Evolutionary conservation across 2,113 vertebrate genomes (phyloP).

Genomic region (Percina caprodes): DNA sequence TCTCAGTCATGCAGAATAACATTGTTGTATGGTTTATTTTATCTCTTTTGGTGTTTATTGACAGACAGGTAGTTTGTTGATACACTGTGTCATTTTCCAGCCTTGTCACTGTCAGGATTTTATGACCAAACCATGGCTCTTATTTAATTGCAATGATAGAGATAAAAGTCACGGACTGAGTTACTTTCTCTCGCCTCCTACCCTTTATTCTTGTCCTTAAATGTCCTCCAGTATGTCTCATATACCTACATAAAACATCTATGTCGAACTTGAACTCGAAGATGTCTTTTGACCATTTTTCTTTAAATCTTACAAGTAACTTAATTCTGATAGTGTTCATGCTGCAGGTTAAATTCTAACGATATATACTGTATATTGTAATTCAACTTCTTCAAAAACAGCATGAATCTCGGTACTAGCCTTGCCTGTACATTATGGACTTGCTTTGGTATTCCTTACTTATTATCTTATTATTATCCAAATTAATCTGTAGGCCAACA

Average conservation of each 20-base stretch:
- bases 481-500: too few relatives aligned
- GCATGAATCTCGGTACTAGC: too few relatives aligned
- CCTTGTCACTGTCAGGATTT: not conserved
- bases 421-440: too few relatives aligned
- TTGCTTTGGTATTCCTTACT: too few relatives aligned
- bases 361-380: too few relatives aligned
- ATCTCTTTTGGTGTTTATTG: conserved; percentile 3
- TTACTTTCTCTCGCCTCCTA: too few relatives aligned
- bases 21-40: not conserved
- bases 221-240: not conserved
- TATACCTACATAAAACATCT: not conserved
- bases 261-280: not conserved
- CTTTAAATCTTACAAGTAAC: too few relatives aligned
- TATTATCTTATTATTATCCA: too few relatives aligned
- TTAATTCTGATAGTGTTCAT: too few relatives aligned
- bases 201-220: not conserved
- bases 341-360: too few relatives aligned
- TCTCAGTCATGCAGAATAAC: not conserved
- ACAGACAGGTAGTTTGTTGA: not conserved
- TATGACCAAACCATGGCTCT: not conserved
- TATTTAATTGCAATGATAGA: not conserved
- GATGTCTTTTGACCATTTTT: too few relatives aligned
- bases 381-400: too few relatives aligned
- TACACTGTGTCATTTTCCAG: not conserved
- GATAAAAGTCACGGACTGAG: not conserved